phyloP scores from a whole-genome alignment of 2,797 vertebrate genomes.

The Rhinichthys osculus region DNA sequence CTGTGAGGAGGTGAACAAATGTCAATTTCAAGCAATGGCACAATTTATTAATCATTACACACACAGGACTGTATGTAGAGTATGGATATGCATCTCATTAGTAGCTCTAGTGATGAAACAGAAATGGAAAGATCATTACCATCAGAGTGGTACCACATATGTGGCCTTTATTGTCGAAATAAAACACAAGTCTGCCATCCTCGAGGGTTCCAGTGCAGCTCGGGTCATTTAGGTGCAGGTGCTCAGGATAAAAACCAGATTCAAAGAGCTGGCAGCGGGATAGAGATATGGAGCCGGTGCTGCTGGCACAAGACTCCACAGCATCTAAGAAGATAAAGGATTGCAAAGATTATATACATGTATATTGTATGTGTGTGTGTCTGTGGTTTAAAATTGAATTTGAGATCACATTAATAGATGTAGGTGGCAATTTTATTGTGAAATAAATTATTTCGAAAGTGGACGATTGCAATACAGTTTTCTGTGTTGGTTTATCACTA shows the following conservation, averaged over 20 bases:
- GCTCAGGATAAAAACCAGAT: slow-evolving; percentile 18
- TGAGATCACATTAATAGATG: too few relatives aligned
- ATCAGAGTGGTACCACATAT: slow-evolving; percentile 42
- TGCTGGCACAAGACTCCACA: slow-evolving; percentile 16
- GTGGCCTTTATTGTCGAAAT: slow-evolving; percentile 33
- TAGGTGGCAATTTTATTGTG: too few relatives aligned
- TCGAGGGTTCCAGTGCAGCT: slow-evolving; percentile 22
- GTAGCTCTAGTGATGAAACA: not conserved
- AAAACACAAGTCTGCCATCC: slow-evolving; percentile 26
- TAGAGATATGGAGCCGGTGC: slow-evolving; percentile 27
- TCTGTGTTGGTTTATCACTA: too few relatives aligned
- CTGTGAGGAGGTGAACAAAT: slow-evolving; percentile 55
- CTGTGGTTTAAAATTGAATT: too few relatives aligned
- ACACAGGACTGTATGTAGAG: too few relatives aligned
- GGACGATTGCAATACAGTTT: too few relatives aligned
- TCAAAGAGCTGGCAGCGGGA: slow-evolving; percentile 56
- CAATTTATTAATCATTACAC: not conserved
- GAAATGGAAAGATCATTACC: not conserved
- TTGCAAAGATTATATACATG: too few relatives aligned
- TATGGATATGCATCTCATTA: not conserved
- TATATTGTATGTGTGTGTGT: too few relatives aligned
- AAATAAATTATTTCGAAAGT: too few relatives aligned
- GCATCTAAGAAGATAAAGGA: slow-evolving; percentile 26
- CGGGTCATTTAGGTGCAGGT: slow-evolving; percentile 39
- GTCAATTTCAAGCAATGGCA: not conserved